A percentile compares a stretch with the other conserved stretches of the same genome.
Evolutionary conservation across 35 echinoderm and acorn worm genomes (phyloP).

Genomic region (Lytechinus variegatus): DNA sequence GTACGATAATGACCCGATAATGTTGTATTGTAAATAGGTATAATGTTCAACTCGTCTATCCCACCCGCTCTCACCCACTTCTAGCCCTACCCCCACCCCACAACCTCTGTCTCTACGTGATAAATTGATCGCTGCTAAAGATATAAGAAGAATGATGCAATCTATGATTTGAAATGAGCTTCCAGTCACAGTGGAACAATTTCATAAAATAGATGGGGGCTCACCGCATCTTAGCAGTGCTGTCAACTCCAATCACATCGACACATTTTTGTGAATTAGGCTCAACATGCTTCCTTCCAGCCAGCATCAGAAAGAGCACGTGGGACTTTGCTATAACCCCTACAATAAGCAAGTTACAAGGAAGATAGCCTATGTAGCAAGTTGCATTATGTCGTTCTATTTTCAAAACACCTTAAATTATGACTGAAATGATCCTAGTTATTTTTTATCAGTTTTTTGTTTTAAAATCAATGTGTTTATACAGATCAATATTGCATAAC

Average conservation of each 20-base stretch:
- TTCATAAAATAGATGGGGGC: background rate
- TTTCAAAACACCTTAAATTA: no score
- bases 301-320: background rate
- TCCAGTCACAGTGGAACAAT: background rate
- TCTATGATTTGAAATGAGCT: background rate
- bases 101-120: background rate
- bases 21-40: background rate
- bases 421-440: no score
- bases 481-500: no score
- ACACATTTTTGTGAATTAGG: slow-evolving; percentile 1
- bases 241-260: background rate
- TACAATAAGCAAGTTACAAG: background rate
- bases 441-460: no score
- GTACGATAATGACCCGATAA: background rate
- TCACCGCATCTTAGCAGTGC: background rate
- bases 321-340: background rate
- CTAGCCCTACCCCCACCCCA: no score
- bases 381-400: background rate
- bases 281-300: background rate
- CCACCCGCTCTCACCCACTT: no score
- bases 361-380: background rate
- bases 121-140: background rate
- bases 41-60: background rate
- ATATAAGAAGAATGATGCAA: background rate
- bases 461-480: no score